Conservation (phyloP, 1,140 invertebrate genomes). For the Nixonia krombeini region DNA sequence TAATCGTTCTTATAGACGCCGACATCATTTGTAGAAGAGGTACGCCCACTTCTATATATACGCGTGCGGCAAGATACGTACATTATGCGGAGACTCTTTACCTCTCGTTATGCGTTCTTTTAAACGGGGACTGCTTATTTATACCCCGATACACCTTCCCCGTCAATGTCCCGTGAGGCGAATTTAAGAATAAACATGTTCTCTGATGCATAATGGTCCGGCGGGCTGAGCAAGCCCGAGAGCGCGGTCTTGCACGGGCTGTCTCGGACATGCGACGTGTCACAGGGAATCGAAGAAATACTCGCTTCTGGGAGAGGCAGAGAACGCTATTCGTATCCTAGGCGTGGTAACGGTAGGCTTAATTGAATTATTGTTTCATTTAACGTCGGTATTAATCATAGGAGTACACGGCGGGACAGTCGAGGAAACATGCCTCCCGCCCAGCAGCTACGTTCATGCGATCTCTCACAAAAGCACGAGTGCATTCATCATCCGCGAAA, state of each 20-base stretch:
- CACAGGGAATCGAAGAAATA: slow-evolving; percentile 2
- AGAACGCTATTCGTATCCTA: slow-evolving; percentile 20
- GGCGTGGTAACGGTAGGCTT: slow-evolving; percentile 45
- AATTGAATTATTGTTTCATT: slow-evolving; percentile 61
- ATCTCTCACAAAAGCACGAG: slow-evolving; percentile 15
- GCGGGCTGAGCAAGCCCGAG: too few species aligned
- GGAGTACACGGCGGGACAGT: slow-evolving; percentile 21
- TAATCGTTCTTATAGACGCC: too few species aligned
- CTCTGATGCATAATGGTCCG: too few species aligned
- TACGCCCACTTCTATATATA: too few species aligned
- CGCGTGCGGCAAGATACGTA: slow-evolving; percentile 23
- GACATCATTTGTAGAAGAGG: too few species aligned
- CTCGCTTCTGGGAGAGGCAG: slow-evolving; percentile 1
- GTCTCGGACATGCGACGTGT: background rate
- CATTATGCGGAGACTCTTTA: too few species aligned
- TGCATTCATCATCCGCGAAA: slow-evolving; percentile 25
- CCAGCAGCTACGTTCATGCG: slow-evolving; percentile 16
- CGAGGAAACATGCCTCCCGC: slow-evolving; percentile 19
- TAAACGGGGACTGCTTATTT: too few species aligned
- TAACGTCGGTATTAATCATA: slow-evolving; percentile 55
- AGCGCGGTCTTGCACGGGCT: too few species aligned
- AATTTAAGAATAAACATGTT: too few species aligned
- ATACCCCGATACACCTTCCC: too few species aligned
- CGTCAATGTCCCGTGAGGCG: too few species aligned
- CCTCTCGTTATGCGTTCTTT: too few species aligned